These are phyloP conservation scores for Drosophila sordidapex DNA, from an alignment of 2,888 invertebrate genomes.

Conservation along the genomic window DNA sequence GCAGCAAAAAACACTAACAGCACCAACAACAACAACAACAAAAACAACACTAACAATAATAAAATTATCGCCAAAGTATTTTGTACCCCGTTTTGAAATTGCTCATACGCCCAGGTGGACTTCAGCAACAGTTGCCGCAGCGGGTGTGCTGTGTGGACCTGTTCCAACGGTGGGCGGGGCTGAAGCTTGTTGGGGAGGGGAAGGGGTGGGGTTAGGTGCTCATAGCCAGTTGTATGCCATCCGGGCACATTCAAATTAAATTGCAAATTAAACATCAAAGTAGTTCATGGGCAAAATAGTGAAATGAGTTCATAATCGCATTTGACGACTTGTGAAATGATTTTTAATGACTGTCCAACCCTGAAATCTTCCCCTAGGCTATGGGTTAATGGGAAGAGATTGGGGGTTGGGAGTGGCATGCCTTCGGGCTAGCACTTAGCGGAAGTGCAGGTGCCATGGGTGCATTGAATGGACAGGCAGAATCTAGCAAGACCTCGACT, in stretches of 20 bases:
- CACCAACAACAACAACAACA: slow-evolving; percentile 26
- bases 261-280: slow-evolving; percentile 82
- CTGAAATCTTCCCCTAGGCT: not conserved
- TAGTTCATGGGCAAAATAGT: slow-evolving; percentile 65
- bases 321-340: slow-evolving; percentile 79
- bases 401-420: not conserved
- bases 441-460: not conserved
- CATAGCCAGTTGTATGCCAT: slow-evolving; percentile 3
- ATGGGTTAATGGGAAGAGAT: not conserved
- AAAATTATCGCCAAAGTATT: slow-evolving; percentile 67
- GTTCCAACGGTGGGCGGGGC: not conserved
- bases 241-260: slow-evolving; percentile 76
- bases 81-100: slow-evolving; percentile 58
- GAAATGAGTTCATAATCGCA: slow-evolving; percentile 81
- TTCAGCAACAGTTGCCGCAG: slow-evolving; percentile 11
- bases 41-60: slow-evolving; percentile 60
- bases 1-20: slow-evolving; percentile 35
- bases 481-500: not conserved
- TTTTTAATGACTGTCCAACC: slow-evolving; percentile 62
- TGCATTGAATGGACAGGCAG: not conserved
- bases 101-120: slow-evolving; percentile 76
- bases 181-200: not conserved
- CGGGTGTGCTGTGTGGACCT: not conserved
- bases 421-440: not conserved
- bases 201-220: not conserved